phyloP scores from a whole-genome alignment of 2,113 vertebrate genomes.

The Apodemus sylvaticus region DNA sequence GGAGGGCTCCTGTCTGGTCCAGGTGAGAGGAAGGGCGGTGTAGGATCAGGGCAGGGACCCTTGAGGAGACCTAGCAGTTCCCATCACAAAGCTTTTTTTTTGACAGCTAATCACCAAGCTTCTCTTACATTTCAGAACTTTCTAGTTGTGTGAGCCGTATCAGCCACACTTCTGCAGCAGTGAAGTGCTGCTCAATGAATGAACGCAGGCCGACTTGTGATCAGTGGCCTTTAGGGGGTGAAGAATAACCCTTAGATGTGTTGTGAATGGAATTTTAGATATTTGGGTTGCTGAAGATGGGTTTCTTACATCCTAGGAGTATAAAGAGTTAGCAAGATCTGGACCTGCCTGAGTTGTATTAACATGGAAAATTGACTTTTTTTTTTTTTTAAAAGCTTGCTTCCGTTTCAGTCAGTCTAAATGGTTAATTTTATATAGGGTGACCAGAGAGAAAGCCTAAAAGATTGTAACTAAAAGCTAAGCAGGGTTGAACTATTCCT shows the following conservation, averaged over 20 bases:
- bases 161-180: constrained; percentile 8
- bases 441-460: constrained; percentile 50
- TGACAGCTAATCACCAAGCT: not conserved
- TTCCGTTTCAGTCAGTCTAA: constrained; percentile 27
- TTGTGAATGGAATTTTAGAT: constrained; percentile 31
- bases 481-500: constrained; percentile 1
- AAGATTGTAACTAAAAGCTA: constrained; percentile 17
- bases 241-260: constrained; percentile 61
- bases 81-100: not conserved
- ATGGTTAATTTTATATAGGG: constrained; percentile 32
- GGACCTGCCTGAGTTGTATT: not conserved
- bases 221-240: constrained; percentile 33
- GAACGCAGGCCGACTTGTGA: not conserved
- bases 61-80: not conserved
- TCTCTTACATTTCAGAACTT: constrained; percentile 37
- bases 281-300: constrained; percentile 34
- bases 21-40: not conserved
- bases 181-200: not conserved
- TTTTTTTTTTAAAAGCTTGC: constrained; percentile 11
- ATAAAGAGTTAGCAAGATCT: not conserved
- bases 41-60: not conserved
- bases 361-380: constrained; percentile 42
- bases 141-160: constrained; percentile 19
- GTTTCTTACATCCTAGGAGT: constrained; percentile 47
- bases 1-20: not conserved